Percentiles rank a stretch among this genome's conserved stretches.
Conservation (phyloP, 2,797 vertebrate genomes). For the Bovichtus variegatus region DNA sequence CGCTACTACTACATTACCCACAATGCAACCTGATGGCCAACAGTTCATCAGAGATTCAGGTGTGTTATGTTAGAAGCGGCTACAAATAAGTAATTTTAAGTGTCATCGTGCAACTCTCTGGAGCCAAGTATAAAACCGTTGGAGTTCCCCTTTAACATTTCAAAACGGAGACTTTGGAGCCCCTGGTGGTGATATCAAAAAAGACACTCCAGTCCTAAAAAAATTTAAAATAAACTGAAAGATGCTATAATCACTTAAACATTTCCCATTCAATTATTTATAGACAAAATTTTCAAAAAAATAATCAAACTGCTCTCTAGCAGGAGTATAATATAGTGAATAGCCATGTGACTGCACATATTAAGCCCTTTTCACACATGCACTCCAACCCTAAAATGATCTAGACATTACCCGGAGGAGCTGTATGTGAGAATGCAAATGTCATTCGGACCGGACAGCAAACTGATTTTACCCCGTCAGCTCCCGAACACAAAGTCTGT, state of each 20-base stretch:
- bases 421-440: too few species aligned
- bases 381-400: too few species aligned
- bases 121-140: neutral
- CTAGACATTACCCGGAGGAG: too few species aligned
- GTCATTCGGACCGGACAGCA: too few species aligned
- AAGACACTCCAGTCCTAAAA: too few species aligned
- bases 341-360: too few species aligned
- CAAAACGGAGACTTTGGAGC: neutral
- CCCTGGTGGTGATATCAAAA: neutral
- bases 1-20: neutral
- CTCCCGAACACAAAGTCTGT: too few species aligned
- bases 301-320: neutral
- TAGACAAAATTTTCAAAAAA: neutral
- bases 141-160: neutral
- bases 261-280: neutral
- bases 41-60: neutral
- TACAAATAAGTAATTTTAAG: neutral
- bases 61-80: neutral
- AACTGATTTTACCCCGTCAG: too few species aligned
- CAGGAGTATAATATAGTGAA: neutral
- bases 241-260: neutral
- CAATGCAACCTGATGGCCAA: neutral
- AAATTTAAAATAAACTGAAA: too few species aligned
- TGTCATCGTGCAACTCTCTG: neutral
- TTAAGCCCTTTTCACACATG: too few species aligned